Conservation (phyloP, 2,888 invertebrate species). For the Pedicia rivosa region DNA sequence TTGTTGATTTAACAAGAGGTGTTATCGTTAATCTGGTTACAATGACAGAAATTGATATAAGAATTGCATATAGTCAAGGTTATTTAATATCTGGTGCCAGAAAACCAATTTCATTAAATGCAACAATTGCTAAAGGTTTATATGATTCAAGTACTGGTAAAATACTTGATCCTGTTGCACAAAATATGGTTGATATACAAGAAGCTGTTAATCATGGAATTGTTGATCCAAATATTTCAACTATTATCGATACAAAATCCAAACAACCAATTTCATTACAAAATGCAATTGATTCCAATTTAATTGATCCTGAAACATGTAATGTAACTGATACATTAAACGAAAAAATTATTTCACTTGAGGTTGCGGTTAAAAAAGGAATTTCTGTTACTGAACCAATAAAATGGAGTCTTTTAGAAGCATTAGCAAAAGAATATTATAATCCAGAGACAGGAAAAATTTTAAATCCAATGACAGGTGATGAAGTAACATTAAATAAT, state of each 20-base stretch:
- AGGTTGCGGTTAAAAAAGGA: slow-evolving; percentile 50
- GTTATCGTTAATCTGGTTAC: slow-evolving; percentile 54
- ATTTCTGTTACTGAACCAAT: slow-evolving; percentile 55
- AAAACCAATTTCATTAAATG: slow-evolving; percentile 62
- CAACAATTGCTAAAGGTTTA: slow-evolving; percentile 50
- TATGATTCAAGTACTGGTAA: slow-evolving; percentile 53
- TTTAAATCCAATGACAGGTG: slow-evolving; percentile 59
- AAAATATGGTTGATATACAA: slow-evolving; percentile 51
- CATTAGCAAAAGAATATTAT: slow-evolving; percentile 63
- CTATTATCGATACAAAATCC: slow-evolving; percentile 60
- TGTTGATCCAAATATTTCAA: slow-evolving; percentile 64
- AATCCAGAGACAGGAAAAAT: slow-evolving; percentile 55
- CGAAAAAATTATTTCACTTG: slow-evolving; percentile 49
- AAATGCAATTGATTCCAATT: slow-evolving; percentile 52
- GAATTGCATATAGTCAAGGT: slow-evolving; percentile 53
- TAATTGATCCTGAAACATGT: slow-evolving; percentile 53
- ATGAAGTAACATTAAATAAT: slow-evolving; percentile 54
- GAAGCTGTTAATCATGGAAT: slow-evolving; percentile 66
- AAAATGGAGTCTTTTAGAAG: slow-evolving; percentile 54
- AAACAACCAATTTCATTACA: slow-evolving; percentile 55
- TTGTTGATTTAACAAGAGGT: slow-evolving; percentile 60
- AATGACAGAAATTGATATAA: slow-evolving; percentile 48
- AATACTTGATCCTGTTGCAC: slow-evolving; percentile 54
- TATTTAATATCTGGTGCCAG: slow-evolving; percentile 47
- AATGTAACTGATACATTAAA: slow-evolving; percentile 55